Evolutionary conservation across 2,888 invertebrate species (phyloP).

Genomic region (Lypha dubia): DNA sequence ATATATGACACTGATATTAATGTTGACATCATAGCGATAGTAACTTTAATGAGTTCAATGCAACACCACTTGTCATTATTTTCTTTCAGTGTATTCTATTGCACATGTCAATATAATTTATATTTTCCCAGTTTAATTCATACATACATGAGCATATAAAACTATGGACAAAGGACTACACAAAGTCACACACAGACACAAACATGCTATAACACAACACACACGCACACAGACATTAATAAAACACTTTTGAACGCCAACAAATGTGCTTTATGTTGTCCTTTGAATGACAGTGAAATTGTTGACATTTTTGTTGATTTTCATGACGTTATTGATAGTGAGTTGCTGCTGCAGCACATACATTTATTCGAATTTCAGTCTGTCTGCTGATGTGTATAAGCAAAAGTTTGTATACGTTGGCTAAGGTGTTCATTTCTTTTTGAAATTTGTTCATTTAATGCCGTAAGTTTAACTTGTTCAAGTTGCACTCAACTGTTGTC

Average conservation of each 20-base stretch:
- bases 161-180: too few species aligned
- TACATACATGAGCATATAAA: background rate
- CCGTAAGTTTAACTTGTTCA: conserved; percentile 55
- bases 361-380: background rate
- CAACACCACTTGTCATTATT: too few species aligned
- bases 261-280: conserved; percentile 26
- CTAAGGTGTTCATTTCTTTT: conserved; percentile 28
- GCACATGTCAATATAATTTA: conserved; percentile 38
- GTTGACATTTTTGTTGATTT: conserved; percentile 59
- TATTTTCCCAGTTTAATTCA: conserved; percentile 14
- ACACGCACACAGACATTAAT: background rate
- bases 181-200: background rate
- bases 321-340: conserved; percentile 54
- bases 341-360: conserved; percentile 4
- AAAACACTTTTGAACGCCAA: background rate
- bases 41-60: too few species aligned
- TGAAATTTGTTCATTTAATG: conserved; percentile 42
- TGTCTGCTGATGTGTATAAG: conserved; percentile 31
- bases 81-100: background rate
- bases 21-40: too few species aligned
- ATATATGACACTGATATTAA: too few species aligned
- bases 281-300: conserved; percentile 31
- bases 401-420: conserved; percentile 14
- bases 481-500: conserved; percentile 56
- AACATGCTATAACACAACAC: background rate